Conservation (phyloP, 2,113 vertebrate species). For the Pan paniscus region DNA sequence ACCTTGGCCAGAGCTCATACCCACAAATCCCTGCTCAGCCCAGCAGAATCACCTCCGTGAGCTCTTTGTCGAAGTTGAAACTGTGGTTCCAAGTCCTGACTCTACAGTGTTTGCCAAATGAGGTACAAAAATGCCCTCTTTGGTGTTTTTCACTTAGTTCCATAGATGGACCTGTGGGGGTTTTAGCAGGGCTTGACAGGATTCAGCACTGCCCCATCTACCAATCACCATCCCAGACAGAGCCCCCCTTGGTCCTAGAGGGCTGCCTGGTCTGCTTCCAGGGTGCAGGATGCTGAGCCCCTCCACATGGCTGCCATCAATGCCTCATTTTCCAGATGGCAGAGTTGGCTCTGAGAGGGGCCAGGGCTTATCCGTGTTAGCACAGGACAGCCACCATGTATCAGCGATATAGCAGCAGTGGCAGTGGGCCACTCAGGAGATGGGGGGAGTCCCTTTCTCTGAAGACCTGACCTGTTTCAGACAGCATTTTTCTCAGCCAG, state of each 20-base stretch:
- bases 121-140: too few relatives aligned
- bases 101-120: too few relatives aligned
- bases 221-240: background rate
- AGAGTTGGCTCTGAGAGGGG: background rate
- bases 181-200: background rate
- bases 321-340: background rate
- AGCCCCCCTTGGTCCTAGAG: background rate
- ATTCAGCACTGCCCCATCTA: background rate
- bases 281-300: background rate
- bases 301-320: background rate
- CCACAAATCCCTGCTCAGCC: background rate
- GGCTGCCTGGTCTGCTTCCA: background rate
- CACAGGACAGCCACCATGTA: background rate
- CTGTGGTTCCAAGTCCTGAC: background rate
- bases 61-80: background rate
- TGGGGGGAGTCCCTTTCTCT: background rate
- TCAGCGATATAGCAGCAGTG: background rate
- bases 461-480: conserved; percentile 36
- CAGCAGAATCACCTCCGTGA: background rate
- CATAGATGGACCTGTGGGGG: rapidly evolving
- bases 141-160: background rate
- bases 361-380: background rate
- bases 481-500: background rate
- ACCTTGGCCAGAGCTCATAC: background rate
- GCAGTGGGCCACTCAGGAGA: background rate